Evolutionary conservation across 1,140 invertebrate species (phyloP), one percentile per base, ranked within the genome.

Genomic region (Rhyzopertha dominica): DNA sequence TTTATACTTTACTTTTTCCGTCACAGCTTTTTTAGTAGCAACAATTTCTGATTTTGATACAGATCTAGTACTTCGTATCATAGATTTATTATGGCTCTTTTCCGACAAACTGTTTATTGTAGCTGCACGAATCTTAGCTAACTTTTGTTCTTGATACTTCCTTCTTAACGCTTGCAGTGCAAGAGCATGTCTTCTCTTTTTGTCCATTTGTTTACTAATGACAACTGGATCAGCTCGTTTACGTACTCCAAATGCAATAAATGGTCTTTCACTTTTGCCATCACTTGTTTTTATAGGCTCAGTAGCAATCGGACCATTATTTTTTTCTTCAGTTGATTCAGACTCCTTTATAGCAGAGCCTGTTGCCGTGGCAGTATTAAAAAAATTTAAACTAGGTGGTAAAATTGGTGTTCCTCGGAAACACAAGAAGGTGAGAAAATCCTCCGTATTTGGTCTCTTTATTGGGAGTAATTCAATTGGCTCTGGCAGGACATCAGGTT

Each of bases 371-470:
- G 65, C 62, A 13, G 59, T 60, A 57, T 85, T 88, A 43, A 88
- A 83, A 51, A 85, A 85, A 63, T 88, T 82, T 36, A 90, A 68
- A 48, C 76, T 79, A 3, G 82, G 73, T 22, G 87, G 87, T 46
- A 90, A 66, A 46, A 82, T 76, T 13, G 80, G 72, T 17, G 85
- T 87, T 38, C 89, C 86, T 74, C 89, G 74, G 54, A 90, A 84
- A 67, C 90, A 93, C 3, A 94, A 72, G 66, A 90, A 94, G 48
- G 87, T 92, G 16, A 94, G 62, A 63, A 94, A 93, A 67, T 93
- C 89, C 74, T 93, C 88, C 3, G 90, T 90, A 54, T 90, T 90
- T 20, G 88, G 87, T 54, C 84, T 70, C 61, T 79, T 84, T 32
- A 79, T 77, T 26, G 79, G 80, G 53, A 80, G 67, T 45, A 76